Base-by-base conservation (phyloP, 2,113 vertebrate genomes). In the Eptatretus burgeri region DNA sequence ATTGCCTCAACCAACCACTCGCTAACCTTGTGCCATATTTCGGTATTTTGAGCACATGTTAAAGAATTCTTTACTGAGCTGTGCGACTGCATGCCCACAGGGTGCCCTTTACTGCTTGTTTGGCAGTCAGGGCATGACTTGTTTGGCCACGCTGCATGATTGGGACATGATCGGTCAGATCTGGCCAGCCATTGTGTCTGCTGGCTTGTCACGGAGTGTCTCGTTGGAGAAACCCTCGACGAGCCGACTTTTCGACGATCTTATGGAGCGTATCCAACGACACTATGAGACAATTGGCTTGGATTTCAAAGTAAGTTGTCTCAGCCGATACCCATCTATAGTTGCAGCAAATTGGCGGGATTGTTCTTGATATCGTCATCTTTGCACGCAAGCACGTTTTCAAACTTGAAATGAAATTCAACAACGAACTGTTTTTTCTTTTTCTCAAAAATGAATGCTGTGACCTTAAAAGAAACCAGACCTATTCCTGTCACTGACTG, bases 71-170 rank as follows among this genome's bases (percentile, higher is more conserved):
- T 10, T 53, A 52, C 49, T 41, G 27, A 41, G 27, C 27, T 41
- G 7, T 60, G 56, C 13, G n/a, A 10, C 19, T 60, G 56, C 19
- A 10, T 60, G 12, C 56, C 64, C 1, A 51, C 69, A 94, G 89
- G 89, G 88, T 76, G 86, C 88, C 72, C 81, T 96, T 75, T 94
- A 96, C 73, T 96, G 89, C 74, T 81, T 96, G 11, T 77, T 94
- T 68, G 89, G 89, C 67, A 94, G 84, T 71, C 84, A 87, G 68
- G 83, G 75, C 51, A 84, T 82, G 20, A 80, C 89, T 16, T 93
- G 83, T 66, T 71, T 94, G 72, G 86, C 83, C 63, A 96, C 87
- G 70, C 79, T 96, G 70, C 89, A 93, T 1, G 87, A 93, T 19
- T 96, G 89, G 89, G 84, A 96, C 5, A 93, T 84, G 67, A 89